Evolutionary conservation across 2,113 vertebrate genomes (phyloP).

Genomic region (Theristicus caerulescens): DNA sequence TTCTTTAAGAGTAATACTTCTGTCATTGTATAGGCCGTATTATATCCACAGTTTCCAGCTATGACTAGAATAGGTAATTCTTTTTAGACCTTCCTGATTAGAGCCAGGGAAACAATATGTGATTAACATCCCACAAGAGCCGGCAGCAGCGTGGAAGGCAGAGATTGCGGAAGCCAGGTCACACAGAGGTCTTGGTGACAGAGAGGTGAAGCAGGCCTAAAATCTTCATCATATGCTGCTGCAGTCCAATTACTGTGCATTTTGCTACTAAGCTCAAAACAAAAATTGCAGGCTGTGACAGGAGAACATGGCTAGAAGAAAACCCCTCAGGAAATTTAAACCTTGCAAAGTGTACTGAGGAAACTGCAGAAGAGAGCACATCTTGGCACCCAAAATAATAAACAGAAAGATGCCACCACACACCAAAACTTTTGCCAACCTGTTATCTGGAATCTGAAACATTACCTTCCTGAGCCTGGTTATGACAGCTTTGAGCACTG

Average conservation of each 20-base stretch:
- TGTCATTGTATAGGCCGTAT: not conserved
- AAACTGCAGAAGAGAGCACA: not conserved
- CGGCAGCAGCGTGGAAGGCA: not conserved
- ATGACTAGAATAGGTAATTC: not conserved
- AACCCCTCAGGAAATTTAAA: not conserved
- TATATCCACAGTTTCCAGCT: not conserved
- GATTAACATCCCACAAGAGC: not conserved
- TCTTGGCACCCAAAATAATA: not conserved
- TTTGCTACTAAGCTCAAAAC: not conserved
- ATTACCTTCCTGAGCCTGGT: not conserved
- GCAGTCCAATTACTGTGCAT: slow-evolving; percentile 11
- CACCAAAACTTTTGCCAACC: not conserved
- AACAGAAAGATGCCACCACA: not conserved
- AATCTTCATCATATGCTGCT: not conserved
- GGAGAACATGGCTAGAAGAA: not conserved
- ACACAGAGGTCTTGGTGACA: not conserved
- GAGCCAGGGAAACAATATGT: not conserved
- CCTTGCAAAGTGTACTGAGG: not conserved
- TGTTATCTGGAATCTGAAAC: not conserved
- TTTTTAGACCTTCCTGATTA: not conserved
- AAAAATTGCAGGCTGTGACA: slow-evolving; percentile 20
- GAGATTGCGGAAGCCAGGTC: not conserved
- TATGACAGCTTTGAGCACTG: not conserved
- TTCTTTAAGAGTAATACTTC: not conserved
- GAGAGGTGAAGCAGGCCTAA: not conserved